phyloP scores from a whole-genome alignment of 2,888 invertebrate genomes.

The Zootermopsis nevadensis region DNA sequence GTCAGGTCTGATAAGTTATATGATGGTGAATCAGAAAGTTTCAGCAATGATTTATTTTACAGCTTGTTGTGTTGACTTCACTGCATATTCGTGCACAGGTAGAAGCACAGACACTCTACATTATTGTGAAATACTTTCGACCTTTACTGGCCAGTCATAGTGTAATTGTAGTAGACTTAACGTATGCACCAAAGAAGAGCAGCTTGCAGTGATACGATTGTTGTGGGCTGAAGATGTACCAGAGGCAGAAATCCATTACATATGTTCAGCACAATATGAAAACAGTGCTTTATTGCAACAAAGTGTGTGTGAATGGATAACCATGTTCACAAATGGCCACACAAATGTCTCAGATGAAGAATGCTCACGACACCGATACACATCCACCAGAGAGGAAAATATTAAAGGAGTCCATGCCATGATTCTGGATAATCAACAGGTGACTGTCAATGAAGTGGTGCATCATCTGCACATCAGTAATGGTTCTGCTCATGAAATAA shows the following conservation, averaged over 20 bases:
- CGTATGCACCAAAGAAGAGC: not conserved
- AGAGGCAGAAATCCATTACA: slow-evolving; percentile 20
- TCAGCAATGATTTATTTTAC: too few relatives aligned
- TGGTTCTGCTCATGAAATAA: not conserved
- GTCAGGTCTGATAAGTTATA: too few relatives aligned
- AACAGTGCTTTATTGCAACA: slow-evolving; percentile 38
- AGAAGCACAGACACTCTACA: too few relatives aligned
- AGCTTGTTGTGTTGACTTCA: too few relatives aligned
- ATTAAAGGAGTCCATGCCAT: slow-evolving; percentile 35
- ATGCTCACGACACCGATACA: slow-evolving; percentile 30
- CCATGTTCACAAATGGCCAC: slow-evolving; percentile 42
- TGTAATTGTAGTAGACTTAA: not conserved
- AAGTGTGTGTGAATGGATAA: slow-evolving; percentile 46
- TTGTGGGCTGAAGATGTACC: slow-evolving; percentile 29
- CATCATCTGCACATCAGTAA: slow-evolving; percentile 16
- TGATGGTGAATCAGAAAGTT: too few relatives aligned
- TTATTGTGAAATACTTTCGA: too few relatives aligned
- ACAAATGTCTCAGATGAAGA: slow-evolving; percentile 42
- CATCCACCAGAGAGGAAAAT: slow-evolving; percentile 34
- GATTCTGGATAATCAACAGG: slow-evolving; percentile 27
- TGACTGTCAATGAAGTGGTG: slow-evolving; percentile 15
- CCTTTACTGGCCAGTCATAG: too few relatives aligned
- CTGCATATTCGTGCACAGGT: too few relatives aligned
- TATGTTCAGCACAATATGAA: slow-evolving; percentile 44
- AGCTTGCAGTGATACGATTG: not conserved